Evolutionary conservation across 2,113 vertebrate species (phyloP).

Genomic region (Calcarius ornatus): DNA sequence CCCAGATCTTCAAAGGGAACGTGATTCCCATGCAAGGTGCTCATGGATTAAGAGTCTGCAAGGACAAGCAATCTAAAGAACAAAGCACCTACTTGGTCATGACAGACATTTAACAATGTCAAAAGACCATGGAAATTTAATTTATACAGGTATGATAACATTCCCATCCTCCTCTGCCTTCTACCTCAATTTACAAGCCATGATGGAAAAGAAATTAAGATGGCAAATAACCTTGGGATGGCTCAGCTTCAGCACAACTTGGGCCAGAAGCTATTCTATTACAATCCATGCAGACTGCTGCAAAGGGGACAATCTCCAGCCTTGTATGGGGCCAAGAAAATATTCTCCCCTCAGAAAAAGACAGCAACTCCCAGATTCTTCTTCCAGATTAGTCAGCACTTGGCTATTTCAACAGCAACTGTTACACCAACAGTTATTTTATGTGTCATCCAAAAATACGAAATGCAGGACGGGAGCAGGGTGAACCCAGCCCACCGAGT

Average conservation of each 20-base stretch:
- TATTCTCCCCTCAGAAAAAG: background rate
- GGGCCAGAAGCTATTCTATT: background rate
- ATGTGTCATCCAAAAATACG: fast-evolving
- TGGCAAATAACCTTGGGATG: background rate
- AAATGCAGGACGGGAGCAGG: background rate
- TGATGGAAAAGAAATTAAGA: background rate
- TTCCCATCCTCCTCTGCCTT: background rate
- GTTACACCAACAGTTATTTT: background rate
- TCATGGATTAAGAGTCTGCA: background rate
- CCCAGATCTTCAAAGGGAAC: background rate
- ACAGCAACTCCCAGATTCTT: background rate
- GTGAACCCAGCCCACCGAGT: background rate
- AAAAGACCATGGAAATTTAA: background rate
- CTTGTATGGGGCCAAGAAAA: background rate
- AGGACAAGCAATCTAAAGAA: background rate
- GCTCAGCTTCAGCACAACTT: background rate
- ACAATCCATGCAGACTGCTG: background rate
- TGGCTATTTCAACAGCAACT: background rate
- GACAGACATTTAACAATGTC: background rate
- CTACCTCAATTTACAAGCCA: background rate
- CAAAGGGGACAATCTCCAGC: background rate
- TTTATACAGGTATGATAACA: background rate
- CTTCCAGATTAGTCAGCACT: background rate
- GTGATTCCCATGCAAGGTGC: background rate
- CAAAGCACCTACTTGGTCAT: background rate